Evolutionary conservation across 2,888 invertebrate species (phyloP), one percentile per base, ranked within the genome.

Genomic region (Trisateles emortualis): DNA sequence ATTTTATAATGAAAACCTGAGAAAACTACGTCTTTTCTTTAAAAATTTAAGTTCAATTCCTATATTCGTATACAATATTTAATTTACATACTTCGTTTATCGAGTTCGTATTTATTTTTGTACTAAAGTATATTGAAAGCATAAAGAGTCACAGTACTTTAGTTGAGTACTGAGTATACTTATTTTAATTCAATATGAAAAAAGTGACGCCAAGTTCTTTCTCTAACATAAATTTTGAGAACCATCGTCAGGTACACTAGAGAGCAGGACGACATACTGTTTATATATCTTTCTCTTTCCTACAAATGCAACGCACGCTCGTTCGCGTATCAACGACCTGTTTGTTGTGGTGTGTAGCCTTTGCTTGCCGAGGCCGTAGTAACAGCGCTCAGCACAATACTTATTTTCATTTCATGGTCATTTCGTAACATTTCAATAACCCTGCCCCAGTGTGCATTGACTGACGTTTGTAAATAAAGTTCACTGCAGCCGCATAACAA

Each of bases 291-390:
- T 64, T 87, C 90, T 82, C 83, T 64, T 64, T 90, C 72, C 19
- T 65, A 67, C 89, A 78, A 81, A 84, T 77, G 83, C 81, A 77
- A 32, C 64, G 77, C 76, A 74, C 78, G 82, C 78, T 70, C 74
- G 74, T 76, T 76, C 76, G 80, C 82, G 90, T 88, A 87, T 86
- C 91, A 91, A 89, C 89, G 90, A 91, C 90, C 90, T 87, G 84
- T 77, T 79, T 80, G 81, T 75, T 72, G 79, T 74, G 73, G 81
- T 69, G 69, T 59, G 59, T 81, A 82, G 79, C 82, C 76, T 82
- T 82, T 80, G 78, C 76, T 76, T 76, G 68, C 79, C 70, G 82
- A 78, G 81, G 74, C 78, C 81, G 83, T 85, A 82, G 86, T 83
- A 85, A 83, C 80, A 79, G 75, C 78, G 80, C 76, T 68, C 73